Conservation (phyloP, 2,113 vertebrate genomes). For the Tretioscincus oriximinensis region DNA sequence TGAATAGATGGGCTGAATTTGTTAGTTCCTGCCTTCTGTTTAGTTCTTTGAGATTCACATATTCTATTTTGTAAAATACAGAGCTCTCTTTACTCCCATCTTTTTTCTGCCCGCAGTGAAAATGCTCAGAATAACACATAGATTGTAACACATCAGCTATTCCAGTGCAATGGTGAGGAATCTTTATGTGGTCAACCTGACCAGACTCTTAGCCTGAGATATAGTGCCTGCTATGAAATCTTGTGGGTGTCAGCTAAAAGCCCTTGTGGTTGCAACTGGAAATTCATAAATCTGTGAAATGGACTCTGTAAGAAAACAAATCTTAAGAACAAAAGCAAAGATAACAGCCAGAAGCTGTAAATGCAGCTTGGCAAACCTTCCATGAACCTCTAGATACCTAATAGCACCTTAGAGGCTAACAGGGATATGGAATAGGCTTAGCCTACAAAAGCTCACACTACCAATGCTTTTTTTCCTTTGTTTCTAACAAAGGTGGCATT, state of each 20-base stretch:
- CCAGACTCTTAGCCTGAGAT: neutral
- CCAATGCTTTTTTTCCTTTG: too few relatives aligned
- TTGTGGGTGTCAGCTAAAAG: too few relatives aligned
- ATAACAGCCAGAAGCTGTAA: neutral
- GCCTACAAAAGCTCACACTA: too few relatives aligned
- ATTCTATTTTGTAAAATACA: constrained; percentile 21
- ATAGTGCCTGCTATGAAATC: neutral
- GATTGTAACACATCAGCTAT: neutral
- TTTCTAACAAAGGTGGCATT: too few relatives aligned
- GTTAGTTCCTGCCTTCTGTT: neutral
- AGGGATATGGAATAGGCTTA: too few relatives aligned
- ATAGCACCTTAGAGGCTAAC: too few relatives aligned
- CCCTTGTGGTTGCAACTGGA: neutral
- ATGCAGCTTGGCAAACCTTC: neutral
- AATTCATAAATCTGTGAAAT: neutral
- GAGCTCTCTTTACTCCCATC: constrained; percentile 17
- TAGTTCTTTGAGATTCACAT: constrained; percentile 30
- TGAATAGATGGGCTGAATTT: constrained; percentile 38
- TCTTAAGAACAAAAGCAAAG: neutral
- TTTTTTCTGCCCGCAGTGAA: constrained; percentile 52
- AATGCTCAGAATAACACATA: constrained; percentile 48
- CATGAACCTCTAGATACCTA: neutral
- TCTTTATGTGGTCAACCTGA: neutral
- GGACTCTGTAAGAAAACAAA: neutral
- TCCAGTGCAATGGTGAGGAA: too few relatives aligned